Conservation (phyloP, 1,140 invertebrate genomes). For the Dysdera silvatica region DNA sequence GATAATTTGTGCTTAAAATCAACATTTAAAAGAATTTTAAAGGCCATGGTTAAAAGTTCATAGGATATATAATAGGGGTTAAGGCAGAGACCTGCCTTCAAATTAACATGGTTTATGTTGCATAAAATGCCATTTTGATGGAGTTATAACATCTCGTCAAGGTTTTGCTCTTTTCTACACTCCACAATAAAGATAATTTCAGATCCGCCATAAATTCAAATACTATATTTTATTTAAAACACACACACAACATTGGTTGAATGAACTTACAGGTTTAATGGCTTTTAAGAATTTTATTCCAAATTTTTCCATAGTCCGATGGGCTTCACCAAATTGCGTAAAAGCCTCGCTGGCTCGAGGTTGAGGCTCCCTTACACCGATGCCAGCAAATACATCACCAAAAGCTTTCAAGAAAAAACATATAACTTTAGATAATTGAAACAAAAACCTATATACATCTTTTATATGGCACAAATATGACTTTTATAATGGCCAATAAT, state of each 20-base stretch:
- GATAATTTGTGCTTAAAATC: too few species aligned
- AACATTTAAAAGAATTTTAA: too few species aligned
- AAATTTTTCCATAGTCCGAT: conserved; percentile 83
- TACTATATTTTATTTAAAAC: not conserved
- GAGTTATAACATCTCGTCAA: too few species aligned
- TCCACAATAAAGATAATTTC: too few species aligned
- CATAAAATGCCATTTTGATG: too few species aligned
- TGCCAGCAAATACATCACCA: conserved; percentile 86
- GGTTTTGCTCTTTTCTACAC: too few species aligned
- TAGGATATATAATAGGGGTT: too few species aligned
- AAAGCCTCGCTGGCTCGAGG: conserved; percentile 91
- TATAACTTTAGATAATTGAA: not conserved
- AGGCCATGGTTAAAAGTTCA: too few species aligned
- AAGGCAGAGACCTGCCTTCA: too few species aligned
- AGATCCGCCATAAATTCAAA: too few species aligned
- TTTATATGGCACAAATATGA: not conserved
- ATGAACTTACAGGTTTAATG: conserved; percentile 69
- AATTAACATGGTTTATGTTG: too few species aligned
- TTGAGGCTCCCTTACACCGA: conserved; percentile 92
- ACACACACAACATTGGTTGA: not conserved
- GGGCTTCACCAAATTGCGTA: conserved; percentile 87
- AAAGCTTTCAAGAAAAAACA: conserved; percentile 75
- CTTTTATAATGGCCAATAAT: too few species aligned
- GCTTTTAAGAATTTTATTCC: conserved; percentile 83
- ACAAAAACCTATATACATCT: not conserved